These are phyloP conservation scores for Acropternis orthonyx DNA, from an alignment of 2,797 vertebrate genomes.

Conservation along the genomic window DNA sequence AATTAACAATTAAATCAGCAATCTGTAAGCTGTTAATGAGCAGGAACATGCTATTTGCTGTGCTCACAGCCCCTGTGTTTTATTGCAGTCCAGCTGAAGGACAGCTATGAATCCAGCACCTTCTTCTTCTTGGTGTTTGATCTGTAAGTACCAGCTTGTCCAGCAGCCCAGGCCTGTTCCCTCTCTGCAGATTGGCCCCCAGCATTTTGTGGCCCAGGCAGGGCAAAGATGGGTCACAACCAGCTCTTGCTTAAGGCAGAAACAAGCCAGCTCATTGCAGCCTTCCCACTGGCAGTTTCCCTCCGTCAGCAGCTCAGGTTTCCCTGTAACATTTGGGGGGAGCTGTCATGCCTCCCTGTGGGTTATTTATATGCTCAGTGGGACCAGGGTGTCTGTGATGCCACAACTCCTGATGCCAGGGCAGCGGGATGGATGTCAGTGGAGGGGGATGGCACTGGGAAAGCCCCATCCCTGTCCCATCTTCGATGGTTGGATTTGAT, in stretches of 20 bases:
- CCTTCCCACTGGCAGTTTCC: background rate
- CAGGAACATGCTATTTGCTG: background rate
- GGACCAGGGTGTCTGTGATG: background rate
- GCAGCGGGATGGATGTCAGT: background rate
- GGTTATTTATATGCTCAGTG: constrained; percentile 47
- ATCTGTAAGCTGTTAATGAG: background rate
- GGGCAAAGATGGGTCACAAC: background rate
- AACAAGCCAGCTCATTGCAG: background rate
- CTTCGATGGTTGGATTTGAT: background rate
- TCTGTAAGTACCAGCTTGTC: constrained; percentile 84
- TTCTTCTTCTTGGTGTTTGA: constrained; percentile 98
- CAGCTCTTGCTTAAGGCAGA: background rate
- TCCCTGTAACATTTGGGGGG: constrained; percentile 75
- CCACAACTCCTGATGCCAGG: background rate
- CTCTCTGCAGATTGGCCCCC: background rate
- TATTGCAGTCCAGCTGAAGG: constrained; percentile 93
- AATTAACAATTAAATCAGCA: background rate
- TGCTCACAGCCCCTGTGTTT: constrained; percentile 9
- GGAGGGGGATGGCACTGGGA: background rate
- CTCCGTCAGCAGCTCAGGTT: constrained; percentile 36
- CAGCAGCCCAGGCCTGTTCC: background rate
- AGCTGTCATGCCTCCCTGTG: background rate
- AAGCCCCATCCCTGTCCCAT: background rate
- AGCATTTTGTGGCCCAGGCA: background rate
- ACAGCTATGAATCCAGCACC: constrained; percentile 91